Conservation (phyloP, 2,888 invertebrate species). For the Cenopis cana region DNA sequence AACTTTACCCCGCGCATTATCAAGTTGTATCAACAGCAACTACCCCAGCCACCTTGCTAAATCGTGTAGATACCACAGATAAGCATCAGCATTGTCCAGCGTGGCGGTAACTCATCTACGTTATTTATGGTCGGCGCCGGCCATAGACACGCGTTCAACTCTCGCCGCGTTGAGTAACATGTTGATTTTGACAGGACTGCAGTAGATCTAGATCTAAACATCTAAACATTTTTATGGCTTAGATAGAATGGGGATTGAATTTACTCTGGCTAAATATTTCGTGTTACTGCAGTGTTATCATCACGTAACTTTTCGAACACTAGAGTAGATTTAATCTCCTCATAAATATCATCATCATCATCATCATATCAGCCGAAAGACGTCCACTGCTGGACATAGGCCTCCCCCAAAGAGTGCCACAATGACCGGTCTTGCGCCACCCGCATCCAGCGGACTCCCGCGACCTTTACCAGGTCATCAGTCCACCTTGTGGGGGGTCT, state of each 20-base stretch:
- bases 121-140: conserved; percentile 20
- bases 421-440: too few relatives aligned
- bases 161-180: conserved; percentile 3
- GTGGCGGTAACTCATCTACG: conserved; percentile 35
- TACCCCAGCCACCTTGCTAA: conserved; percentile 14
- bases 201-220: neutral
- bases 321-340: too few relatives aligned
- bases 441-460: too few relatives aligned
- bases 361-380: too few relatives aligned
- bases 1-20: neutral
- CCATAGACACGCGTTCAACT: conserved; percentile 8
- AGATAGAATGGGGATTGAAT: neutral
- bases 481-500: too few relatives aligned
- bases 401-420: too few relatives aligned
- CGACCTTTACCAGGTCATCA: too few relatives aligned
- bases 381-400: too few relatives aligned
- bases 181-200: conserved; percentile 1
- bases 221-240: conserved; percentile 1
- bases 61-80: conserved; percentile 38
- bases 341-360: too few relatives aligned
- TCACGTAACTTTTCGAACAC: too few relatives aligned
- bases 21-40: conserved; percentile 10
- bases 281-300: too few relatives aligned
- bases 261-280: too few relatives aligned
- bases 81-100: conserved; percentile 35